These are phyloP conservation scores for Gymnocheta viridis DNA, from an alignment of 2,888 invertebrate species.

Conservation along the genomic window DNA sequence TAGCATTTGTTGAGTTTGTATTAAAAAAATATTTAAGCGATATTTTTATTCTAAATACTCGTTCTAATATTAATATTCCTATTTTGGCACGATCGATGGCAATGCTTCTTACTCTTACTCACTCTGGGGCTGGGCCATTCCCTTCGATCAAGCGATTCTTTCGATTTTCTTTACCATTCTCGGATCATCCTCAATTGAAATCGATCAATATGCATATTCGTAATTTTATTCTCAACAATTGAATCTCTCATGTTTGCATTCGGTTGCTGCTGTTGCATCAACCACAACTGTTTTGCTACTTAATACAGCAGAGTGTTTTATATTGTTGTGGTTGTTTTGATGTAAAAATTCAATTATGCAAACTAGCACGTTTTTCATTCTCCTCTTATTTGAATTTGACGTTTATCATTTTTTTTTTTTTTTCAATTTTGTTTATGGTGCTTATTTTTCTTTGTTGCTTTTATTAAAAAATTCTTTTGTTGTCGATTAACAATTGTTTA, in stretches of 20 bases:
- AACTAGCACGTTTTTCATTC: constrained; percentile 50
- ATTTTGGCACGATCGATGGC: too few relatives aligned
- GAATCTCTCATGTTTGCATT: neutral
- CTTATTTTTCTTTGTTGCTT: neutral
- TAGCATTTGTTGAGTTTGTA: neutral
- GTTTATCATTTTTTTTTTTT: constrained; percentile 20
- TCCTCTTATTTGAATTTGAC: constrained; percentile 37
- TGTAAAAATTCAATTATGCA: constrained; percentile 43
- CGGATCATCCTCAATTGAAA: too few relatives aligned
- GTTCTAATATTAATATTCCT: too few relatives aligned
- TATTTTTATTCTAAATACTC: too few relatives aligned
- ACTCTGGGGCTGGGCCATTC: too few relatives aligned
- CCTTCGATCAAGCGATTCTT: too few relatives aligned
- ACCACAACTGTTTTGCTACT: neutral
- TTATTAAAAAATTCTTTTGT: constrained; percentile 26
- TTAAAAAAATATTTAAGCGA: too few relatives aligned
- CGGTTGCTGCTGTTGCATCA: neutral
- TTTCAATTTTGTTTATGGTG: neutral
- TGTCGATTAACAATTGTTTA: constrained; percentile 28
- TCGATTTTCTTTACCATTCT: too few relatives aligned
- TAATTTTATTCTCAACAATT: too few relatives aligned
- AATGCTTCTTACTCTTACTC: too few relatives aligned
- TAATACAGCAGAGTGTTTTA: neutral
- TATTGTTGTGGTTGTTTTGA: constrained; percentile 13
- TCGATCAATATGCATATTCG: too few relatives aligned